Conservation (phyloP, 2,113 vertebrate genomes). For the Mirounga angustirostris region DNA sequence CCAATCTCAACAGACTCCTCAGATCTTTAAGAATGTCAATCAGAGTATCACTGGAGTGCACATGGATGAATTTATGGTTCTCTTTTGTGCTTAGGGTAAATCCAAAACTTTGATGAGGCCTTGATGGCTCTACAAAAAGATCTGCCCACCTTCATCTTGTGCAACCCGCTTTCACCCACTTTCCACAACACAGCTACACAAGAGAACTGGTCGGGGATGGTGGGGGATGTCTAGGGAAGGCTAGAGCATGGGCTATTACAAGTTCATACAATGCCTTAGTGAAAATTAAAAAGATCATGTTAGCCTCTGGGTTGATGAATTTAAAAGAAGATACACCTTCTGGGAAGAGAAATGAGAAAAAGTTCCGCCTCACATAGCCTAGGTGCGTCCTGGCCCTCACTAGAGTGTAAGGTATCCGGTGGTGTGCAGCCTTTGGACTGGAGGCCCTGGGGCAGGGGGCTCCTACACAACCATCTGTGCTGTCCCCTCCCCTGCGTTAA, state of each 20-base stretch:
- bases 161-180: background rate
- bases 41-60: background rate
- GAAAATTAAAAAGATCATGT: background rate
- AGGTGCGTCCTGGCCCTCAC: background rate
- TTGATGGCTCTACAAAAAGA: background rate
- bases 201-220: background rate
- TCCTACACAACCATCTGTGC: too few relatives aligned
- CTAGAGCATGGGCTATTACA: background rate
- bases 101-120: background rate
- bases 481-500: background rate
- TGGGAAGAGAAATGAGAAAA: background rate
- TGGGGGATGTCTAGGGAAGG: background rate
- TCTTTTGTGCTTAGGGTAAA: background rate
- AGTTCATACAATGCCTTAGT: background rate
- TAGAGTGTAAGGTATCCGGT: background rate
- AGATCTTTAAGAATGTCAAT: background rate
- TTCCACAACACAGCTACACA: background rate
- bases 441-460: too few relatives aligned
- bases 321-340: background rate
- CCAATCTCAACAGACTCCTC: background rate
- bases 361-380: background rate
- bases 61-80: background rate
- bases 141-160: background rate
- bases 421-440: fast-evolving
- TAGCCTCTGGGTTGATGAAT: background rate